Evolutionary conservation across 2,888 invertebrate species (phyloP).

Genomic region (Mesoligia furuncula): DNA sequence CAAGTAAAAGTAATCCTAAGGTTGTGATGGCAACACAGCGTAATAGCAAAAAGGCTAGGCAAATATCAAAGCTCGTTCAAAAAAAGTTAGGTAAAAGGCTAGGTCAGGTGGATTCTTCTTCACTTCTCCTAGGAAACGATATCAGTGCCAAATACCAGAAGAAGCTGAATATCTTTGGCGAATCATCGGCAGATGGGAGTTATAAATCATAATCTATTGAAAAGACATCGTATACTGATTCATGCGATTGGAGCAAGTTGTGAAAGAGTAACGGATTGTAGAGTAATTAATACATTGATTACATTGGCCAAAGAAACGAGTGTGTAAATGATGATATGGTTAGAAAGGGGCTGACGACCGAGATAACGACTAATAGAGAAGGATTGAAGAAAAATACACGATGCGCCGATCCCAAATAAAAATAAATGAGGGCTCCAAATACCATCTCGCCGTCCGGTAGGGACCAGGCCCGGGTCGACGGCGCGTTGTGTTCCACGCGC

Average conservation of each 20-base stretch:
- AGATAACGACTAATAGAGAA: too few species aligned
- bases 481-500: too few species aligned
- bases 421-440: too few species aligned
- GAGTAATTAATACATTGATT: too few species aligned
- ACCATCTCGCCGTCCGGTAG: too few species aligned
- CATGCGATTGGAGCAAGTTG: slow-evolving; percentile 55
- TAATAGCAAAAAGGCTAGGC: neutral
- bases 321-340: too few species aligned
- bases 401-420: too few species aligned
- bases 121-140: neutral
- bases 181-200: slow-evolving; percentile 63
- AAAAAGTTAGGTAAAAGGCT: neutral
- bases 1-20: neutral
- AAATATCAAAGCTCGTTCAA: neutral
- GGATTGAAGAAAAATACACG: too few species aligned
- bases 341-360: too few species aligned
- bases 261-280: neutral
- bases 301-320: too few species aligned
- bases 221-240: slow-evolving; percentile 68
- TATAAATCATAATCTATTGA: slow-evolving; percentile 72
- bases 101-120: neutral
- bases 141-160: slow-evolving; percentile 45
- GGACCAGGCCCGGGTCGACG: too few species aligned
- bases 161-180: slow-evolving; percentile 60
- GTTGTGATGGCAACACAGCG: neutral